These are phyloP conservation scores for Triplophysa tibetana DNA, from an alignment of 2,113 vertebrate genomes.

Conservation along the genomic window DNA sequence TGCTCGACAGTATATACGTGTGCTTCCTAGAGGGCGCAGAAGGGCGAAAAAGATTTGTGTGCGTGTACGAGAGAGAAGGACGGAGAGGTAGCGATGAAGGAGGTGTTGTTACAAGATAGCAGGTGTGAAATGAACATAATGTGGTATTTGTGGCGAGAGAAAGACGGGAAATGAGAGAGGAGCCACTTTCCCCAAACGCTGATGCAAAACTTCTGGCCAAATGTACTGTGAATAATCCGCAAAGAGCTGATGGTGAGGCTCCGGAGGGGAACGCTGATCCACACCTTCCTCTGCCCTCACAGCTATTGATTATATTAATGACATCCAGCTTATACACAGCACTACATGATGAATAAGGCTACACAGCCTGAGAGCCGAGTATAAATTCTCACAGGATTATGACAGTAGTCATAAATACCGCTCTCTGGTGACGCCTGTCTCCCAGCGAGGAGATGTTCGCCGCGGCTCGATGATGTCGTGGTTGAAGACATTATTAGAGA, in stretches of 20 bases:
- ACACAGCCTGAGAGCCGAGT: slow-evolving; percentile 3
- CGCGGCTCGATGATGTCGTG: neutral
- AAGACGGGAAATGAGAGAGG: slow-evolving; percentile 9
- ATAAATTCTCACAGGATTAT: slow-evolving; percentile 39
- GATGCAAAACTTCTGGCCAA: neutral
- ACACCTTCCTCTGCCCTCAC: neutral
- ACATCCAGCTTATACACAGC: slow-evolving; percentile 36
- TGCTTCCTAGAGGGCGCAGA: slow-evolving; percentile 9
- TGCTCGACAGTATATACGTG: slow-evolving; percentile 19
- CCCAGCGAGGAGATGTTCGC: slow-evolving; percentile 5
- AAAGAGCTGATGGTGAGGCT: slow-evolving; percentile 4
- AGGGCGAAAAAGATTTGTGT: slow-evolving; percentile 5
- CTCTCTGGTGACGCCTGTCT: slow-evolving; percentile 27
- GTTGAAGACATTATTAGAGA: slow-evolving; percentile 21
- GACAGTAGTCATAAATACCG: slow-evolving; percentile 30
- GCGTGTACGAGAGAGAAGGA: neutral
- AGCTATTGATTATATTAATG: slow-evolving; percentile 41
- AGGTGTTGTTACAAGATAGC: slow-evolving; percentile 12
- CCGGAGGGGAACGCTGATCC: neutral
- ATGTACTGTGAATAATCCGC: slow-evolving; percentile 34
- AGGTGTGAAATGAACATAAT: slow-evolving; percentile 31
- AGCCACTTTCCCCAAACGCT: neutral
- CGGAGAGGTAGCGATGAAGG: neutral
- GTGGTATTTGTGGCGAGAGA: neutral
- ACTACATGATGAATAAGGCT: slow-evolving; percentile 26